Percentiles rank a stretch among this genome's conserved stretches.
These are phyloP conservation scores for Alethe castanea DNA, from an alignment of 2,113 vertebrate genomes.

Conservation along the genomic window DNA sequence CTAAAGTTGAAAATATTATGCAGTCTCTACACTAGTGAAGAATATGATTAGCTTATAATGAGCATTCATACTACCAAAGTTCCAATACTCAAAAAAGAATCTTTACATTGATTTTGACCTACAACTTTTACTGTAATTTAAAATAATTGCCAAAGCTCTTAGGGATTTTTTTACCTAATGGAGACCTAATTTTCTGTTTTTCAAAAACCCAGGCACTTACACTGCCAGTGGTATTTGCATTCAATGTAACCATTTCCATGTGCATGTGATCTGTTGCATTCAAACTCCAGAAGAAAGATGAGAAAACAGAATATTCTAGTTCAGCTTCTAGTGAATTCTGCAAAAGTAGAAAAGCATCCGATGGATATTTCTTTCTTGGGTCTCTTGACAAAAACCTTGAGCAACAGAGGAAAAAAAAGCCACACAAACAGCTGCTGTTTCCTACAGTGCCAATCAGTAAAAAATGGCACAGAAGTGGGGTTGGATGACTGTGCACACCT, in stretches of 20 bases:
- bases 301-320: not conserved
- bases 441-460: not conserved
- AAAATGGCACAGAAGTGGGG: not conserved
- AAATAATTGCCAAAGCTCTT: not conserved
- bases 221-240: not conserved
- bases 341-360: not conserved
- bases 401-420: not conserved
- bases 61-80: not conserved
- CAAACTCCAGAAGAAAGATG: not conserved
- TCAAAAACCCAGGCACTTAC: not conserved
- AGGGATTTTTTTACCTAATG: not conserved
- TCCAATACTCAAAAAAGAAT: not conserved
- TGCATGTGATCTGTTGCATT: not conserved
- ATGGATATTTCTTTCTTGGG: not conserved
- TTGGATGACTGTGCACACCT: not conserved
- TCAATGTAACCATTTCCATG: accelerated
- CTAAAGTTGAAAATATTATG: not conserved
- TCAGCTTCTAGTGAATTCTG: not conserved
- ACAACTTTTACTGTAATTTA: not conserved
- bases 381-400: not conserved
- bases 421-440: not conserved
- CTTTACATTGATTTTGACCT: not conserved
- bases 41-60: not conserved
- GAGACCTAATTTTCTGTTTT: not conserved
- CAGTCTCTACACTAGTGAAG: not conserved